phyloP scores from a whole-genome alignment of 2,888 invertebrate genomes.

The Allophyes oxyacanthae region DNA sequence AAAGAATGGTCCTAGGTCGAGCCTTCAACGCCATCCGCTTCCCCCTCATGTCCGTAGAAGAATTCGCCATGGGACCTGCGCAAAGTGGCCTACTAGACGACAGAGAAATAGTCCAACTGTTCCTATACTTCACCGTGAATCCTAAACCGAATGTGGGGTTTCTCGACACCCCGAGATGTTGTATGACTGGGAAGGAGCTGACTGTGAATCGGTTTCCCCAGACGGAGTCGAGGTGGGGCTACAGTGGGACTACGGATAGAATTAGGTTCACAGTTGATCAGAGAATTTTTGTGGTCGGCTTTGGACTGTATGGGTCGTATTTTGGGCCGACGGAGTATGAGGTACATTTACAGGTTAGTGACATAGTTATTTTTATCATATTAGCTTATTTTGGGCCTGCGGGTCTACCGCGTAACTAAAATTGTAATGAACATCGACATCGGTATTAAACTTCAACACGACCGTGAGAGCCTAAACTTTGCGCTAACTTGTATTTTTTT shows the following conservation, averaged over 20 bases:
- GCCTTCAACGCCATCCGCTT: conserved; percentile 93
- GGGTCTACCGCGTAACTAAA: no score
- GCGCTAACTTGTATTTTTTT: no score
- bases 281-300: conserved; percentile 94
- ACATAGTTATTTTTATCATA: background rate
- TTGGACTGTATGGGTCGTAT: conserved; percentile 95
- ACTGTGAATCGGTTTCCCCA: conserved; percentile 93
- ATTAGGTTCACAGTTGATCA: conserved; percentile 95
- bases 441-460: no score
- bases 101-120: conserved; percentile 93
- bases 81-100: conserved; percentile 93
- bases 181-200: conserved; percentile 94
- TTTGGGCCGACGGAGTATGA: conserved; percentile 94
- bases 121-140: conserved; percentile 92
- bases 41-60: conserved; percentile 95
- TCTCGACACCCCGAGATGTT: conserved; percentile 92
- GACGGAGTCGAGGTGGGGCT: conserved; percentile 95
- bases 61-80: conserved; percentile 94
- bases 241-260: conserved; percentile 94
- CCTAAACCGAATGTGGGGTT: conserved; percentile 93
- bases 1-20: conserved; percentile 91
- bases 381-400: background rate
- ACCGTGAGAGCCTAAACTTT: no score
- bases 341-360: conserved; percentile 90
- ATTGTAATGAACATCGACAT: no score